Conservation (phyloP, 2,113 vertebrate genomes). For the Sminthopsis crassicaudata region DNA sequence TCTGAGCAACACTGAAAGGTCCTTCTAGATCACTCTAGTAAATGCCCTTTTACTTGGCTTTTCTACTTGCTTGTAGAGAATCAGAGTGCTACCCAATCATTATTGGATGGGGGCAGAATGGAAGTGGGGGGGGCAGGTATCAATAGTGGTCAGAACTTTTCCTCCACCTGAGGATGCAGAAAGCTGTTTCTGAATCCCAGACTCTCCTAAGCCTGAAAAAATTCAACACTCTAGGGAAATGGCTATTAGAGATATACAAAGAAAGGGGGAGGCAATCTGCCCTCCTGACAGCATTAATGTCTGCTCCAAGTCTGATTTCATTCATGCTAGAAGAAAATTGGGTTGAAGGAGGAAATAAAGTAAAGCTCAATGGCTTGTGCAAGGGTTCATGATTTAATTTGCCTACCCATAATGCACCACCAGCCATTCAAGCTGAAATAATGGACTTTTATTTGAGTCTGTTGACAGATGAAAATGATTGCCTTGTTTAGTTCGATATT, state of each 20-base stretch:
- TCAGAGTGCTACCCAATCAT: neutral
- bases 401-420: neutral
- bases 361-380: neutral
- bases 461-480: constrained; percentile 42
- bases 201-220: neutral
- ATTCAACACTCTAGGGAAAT: neutral
- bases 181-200: neutral
- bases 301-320: neutral
- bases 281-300: neutral
- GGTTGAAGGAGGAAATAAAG: constrained; percentile 25
- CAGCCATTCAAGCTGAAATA: neutral
- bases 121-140: neutral
- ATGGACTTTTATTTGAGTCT: neutral
- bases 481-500: constrained; percentile 45
- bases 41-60: neutral
- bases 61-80: neutral
- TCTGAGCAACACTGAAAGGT: too few relatives aligned
- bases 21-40: neutral
- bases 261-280: neutral
- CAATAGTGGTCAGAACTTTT: neutral
- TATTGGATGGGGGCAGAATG: neutral
- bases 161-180: neutral
- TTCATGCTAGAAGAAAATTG: neutral
- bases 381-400: constrained; percentile 21
- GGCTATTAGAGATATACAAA: neutral